These are phyloP conservation scores for Caenorhabditis virilis DNA, from an alignment of 2,888 invertebrate genomes.

Conservation along the genomic window DNA sequence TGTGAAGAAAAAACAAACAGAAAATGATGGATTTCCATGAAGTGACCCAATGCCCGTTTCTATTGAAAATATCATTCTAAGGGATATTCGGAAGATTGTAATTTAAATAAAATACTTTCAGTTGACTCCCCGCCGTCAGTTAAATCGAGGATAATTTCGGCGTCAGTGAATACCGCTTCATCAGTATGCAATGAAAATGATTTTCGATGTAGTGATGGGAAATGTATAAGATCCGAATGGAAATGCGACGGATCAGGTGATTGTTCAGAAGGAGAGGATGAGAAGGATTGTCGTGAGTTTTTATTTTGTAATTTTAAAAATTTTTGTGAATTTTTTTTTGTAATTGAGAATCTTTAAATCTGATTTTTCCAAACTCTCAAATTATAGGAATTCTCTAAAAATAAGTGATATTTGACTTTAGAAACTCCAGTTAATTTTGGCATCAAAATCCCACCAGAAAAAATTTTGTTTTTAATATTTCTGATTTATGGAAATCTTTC, in stretches of 20 bases:
- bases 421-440: not conserved
- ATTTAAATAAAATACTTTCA: conserved; percentile 9
- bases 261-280: conserved; percentile 74
- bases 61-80: not conserved
- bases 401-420: too few species aligned
- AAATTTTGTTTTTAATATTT: too few species aligned
- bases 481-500: too few species aligned
- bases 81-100: not conserved
- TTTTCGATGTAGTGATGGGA: conserved; percentile 74
- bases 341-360: too few species aligned
- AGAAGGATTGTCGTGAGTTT: conserved; percentile 65
- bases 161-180: conserved; percentile 37
- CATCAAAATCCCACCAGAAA: not conserved
- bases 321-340: not conserved
- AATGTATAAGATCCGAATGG: conserved; percentile 80
- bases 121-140: conserved; percentile 38
- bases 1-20: too few species aligned
- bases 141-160: conserved; percentile 36
- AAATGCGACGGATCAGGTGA: conserved; percentile 73
- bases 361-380: too few species aligned
- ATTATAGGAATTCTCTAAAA: too few species aligned
- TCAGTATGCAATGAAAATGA: conserved; percentile 66
- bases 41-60: not conserved
- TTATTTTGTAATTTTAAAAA: not conserved
- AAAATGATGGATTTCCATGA: too few species aligned